phyloP scores from a whole-genome alignment of 2,888 invertebrate genomes.

The Plebejus melissa region DNA sequence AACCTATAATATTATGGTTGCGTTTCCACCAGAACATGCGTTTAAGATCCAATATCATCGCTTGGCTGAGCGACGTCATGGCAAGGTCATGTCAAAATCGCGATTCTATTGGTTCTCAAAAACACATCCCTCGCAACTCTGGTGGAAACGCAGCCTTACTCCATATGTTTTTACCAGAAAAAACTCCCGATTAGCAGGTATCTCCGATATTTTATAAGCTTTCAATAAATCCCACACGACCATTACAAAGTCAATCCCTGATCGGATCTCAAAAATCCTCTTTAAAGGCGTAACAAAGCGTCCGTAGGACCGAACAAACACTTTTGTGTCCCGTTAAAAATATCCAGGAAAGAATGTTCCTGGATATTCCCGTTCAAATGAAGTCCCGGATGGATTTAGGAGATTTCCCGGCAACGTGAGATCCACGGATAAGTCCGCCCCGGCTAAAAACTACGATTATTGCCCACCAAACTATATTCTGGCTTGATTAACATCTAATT shows the following conservation, averaged over 20 bases:
- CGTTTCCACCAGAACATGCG: too few relatives aligned
- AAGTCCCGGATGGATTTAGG: constrained; percentile 41
- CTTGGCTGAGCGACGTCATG: too few relatives aligned
- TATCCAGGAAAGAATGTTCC: constrained; percentile 16
- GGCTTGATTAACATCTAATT: constrained; percentile 51
- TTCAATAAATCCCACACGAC: constrained; percentile 10
- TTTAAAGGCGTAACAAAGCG: constrained; percentile 21
- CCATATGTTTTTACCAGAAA: neutral
- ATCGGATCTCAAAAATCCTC: constrained; percentile 11
- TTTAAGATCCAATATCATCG: too few relatives aligned
- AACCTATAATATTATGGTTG: too few relatives aligned
- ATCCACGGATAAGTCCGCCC: constrained; percentile 39
- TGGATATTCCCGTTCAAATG: constrained; percentile 32
- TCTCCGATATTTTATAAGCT: neutral
- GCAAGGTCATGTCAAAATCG: too few relatives aligned
- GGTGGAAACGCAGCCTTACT: too few relatives aligned
- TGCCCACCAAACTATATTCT: constrained; percentile 41
- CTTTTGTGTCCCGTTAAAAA: constrained; percentile 26
- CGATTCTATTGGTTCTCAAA: too few relatives aligned
- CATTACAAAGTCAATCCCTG: constrained; percentile 18
- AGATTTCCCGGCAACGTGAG: constrained; percentile 37
- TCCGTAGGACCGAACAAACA: constrained; percentile 3
- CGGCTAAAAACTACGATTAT: constrained; percentile 37
- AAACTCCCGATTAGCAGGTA: neutral
- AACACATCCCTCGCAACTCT: too few relatives aligned